Percentiles rank a stretch among this genome's conserved stretches.
Evolutionary conservation across 1,140 invertebrate genomes (phyloP).

Genomic region (Drosophila burlai): DNA sequence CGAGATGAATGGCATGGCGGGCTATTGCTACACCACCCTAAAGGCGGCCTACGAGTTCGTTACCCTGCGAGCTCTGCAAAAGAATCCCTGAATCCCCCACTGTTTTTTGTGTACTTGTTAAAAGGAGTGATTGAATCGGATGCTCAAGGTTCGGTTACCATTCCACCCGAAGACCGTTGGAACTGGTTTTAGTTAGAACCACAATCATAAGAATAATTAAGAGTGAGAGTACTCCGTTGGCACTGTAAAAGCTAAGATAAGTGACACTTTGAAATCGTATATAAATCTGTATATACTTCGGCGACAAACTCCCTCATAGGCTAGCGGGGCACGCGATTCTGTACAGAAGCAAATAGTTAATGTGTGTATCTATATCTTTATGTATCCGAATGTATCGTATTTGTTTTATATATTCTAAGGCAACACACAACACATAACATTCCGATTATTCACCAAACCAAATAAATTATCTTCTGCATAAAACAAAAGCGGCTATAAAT

Average conservation of each 20-base stretch:
- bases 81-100: slow-evolving; percentile 25
- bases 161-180: neutral
- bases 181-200: neutral
- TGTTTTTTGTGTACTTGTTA: slow-evolving; percentile 16
- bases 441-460: slow-evolving; percentile 47
- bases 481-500: neutral
- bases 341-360: slow-evolving; percentile 28
- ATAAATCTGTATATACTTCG: slow-evolving; percentile 33
- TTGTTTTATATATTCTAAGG: slow-evolving; percentile 48
- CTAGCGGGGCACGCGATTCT: slow-evolving; percentile 16
- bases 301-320: slow-evolving; percentile 30
- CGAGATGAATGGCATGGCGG: slow-evolving; percentile 83
- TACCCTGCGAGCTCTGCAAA: slow-evolving; percentile 56
- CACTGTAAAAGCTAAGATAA: slow-evolving; percentile 2
- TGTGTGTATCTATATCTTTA: slow-evolving; percentile 37
- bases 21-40: slow-evolving; percentile 83
- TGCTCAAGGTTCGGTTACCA: slow-evolving; percentile 9
- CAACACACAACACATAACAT: slow-evolving; percentile 27
- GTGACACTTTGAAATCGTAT: slow-evolving; percentile 24
- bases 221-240: neutral
- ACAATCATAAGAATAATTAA: slow-evolving; percentile 8
- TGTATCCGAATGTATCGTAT: slow-evolving; percentile 27
- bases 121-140: slow-evolving; percentile 3
- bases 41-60: slow-evolving; percentile 78
- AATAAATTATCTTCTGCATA: slow-evolving; percentile 37